Evolutionary conservation across 2,797 vertebrate species (phyloP), one percentile per base, ranked within the genome.

Genomic region (Geotrypetes seraphini): DNA sequence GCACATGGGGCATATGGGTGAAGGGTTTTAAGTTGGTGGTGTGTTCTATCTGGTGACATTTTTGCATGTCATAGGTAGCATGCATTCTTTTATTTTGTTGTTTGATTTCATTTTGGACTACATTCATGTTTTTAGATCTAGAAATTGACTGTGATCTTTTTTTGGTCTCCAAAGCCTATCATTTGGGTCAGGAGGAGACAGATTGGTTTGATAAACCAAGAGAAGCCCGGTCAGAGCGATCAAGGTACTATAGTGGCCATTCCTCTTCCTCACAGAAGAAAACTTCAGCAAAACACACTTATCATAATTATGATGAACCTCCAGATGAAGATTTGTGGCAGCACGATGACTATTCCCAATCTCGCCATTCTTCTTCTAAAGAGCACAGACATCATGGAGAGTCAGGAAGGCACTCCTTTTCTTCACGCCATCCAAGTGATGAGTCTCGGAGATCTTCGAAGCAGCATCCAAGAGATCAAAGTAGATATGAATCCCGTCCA

Each of bases 191-290:
- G 87, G 96, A 99, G 65, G 96, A 99, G 81, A 99, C 96, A 42
- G 96, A 99, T 75, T 99, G 96, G 96, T 99, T 99, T 86, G 96
- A 99, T 78, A 99, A 99, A 62, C 96, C 96, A 43, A 79, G 92
- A 36, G 94, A 99, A 60, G 86, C 83, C 16, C 88, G 90, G 46
- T 86, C 89, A 12, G 91, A 96, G 55, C 87, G 91, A 40, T 90
- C 91, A 68, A 87, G 90, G 68, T 92, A 96, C 79, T 92, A 97
- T 15, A 77, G 89, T 60, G 65, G 87, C 70, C 93, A 97, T 44
- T 66, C 86, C 50, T 78, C 88, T 53, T 86, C 96, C 45, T 78
- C 92, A 5, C 86, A 92, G 72, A 91, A 91, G 67, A 90, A 91
- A 57, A 65, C 82, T 61, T 84, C 95, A 3, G 66, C 88, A 60